Percentiles rank a stretch among this genome's conserved stretches.
Evolutionary conservation across 2,888 invertebrate genomes (phyloP).

Genomic region (Hemaris fuciformis): DNA sequence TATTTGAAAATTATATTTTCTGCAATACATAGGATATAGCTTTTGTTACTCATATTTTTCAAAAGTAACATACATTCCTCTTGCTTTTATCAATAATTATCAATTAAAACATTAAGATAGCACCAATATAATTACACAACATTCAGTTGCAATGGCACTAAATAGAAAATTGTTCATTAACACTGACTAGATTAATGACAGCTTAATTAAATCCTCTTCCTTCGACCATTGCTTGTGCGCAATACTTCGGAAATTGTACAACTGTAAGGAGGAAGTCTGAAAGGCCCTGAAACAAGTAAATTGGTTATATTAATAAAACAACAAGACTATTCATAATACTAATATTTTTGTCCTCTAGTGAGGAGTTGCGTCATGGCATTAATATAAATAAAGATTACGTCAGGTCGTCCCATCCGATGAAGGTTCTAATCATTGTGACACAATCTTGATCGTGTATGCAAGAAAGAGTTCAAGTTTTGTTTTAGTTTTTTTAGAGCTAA

Average conservation of each 20-base stretch:
- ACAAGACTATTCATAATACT: not conserved
- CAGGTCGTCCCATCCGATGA: not conserved
- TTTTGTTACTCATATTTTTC: not conserved
- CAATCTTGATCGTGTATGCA: not conserved
- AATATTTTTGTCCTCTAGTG: not conserved
- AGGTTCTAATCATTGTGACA: not conserved
- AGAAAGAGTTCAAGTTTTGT: not conserved
- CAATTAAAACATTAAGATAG: not conserved
- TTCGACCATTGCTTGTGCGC: constrained; percentile 86
- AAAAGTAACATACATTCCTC: not conserved
- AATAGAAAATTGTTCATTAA: not conserved
- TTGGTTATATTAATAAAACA: not conserved
- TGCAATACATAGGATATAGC: too few relatives aligned
- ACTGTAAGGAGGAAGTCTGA: constrained; percentile 85
- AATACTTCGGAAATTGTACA: constrained; percentile 86
- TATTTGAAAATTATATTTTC: too few relatives aligned
- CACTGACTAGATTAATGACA: constrained; percentile 28
- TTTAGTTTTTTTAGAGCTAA: not conserved
- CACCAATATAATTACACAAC: not conserved
- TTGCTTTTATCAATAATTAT: not conserved
- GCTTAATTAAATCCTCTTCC: constrained; percentile 72
- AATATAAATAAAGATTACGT: not conserved
- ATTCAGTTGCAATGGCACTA: not conserved
- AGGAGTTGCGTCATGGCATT: not conserved
- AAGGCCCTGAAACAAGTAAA: constrained; percentile 80